Base-by-base conservation (phyloP, 1,140 invertebrate genomes). In the Drosophila malerkotliana region DNA sequence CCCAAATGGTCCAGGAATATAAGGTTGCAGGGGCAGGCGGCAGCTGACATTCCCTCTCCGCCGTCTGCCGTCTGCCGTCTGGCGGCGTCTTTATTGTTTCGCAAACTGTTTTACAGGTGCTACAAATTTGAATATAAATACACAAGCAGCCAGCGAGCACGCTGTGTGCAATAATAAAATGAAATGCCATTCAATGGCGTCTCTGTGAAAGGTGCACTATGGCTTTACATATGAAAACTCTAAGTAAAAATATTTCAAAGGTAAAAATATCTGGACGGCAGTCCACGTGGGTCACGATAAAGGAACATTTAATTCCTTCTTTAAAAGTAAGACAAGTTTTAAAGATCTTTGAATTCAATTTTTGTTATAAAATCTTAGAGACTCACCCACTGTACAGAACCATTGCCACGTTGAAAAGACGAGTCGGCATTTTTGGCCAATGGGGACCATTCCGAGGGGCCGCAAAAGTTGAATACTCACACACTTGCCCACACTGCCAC, bases 91-190 rank as follows among this genome's bases (percentile, higher is more conserved):
- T 85, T 73, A 87, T 85, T 88, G 78, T 85, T 82, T 85, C 34
- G 41, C 61, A 75, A 87, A 81, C 78, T 88, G 83, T 76, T 85
- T 82, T 82, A 82, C 82, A 88, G 83, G 75, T 87, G 82, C 79
- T 87, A 83, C 82, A 87, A 88, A 87, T 87, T 87, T 87, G 75
- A 88, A 85, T 85, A 88, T 72, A 85, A 88, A 87, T 87, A 74
- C 78, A 75, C 60, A 77, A 61, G 54, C 82, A 87, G 64, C 52
- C 37, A 56, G 59, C 60, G 34, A 64, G 72, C 57, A 77, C 67
- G 59, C 77, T 84, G 81, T 85, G 77, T 85, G 67, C 67, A 81
- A 81, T 85, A 85, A 84, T 85, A 84, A 77, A 85, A 85, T 84
- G 69, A 87, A 84, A 84, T 81, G 77, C 62, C 63, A 77, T 73